These are phyloP conservation scores for Homarus gammarus DNA, from an alignment of 2,888 invertebrate genomes.

Conservation along the genomic window DNA sequence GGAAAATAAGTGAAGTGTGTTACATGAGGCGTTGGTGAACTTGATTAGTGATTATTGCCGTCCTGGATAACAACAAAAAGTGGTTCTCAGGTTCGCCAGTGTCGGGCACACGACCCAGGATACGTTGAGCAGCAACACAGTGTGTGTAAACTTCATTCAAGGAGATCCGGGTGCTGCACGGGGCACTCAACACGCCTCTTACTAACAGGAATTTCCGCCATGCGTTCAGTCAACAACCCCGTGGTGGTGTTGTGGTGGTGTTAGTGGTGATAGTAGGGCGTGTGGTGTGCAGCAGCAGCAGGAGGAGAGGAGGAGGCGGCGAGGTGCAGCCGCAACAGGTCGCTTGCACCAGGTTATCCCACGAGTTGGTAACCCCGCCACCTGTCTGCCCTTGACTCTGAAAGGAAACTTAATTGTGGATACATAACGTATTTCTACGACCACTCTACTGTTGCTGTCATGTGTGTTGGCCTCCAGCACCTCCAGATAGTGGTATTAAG, in stretches of 20 bases:
- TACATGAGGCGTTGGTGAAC: too few relatives aligned
- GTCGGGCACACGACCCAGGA: neutral
- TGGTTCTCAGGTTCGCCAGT: neutral
- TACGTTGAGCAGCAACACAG: neutral
- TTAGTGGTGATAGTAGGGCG: neutral
- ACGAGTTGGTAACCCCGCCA: conserved; percentile 56
- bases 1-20: neutral
- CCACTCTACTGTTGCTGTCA: neutral
- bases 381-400: conserved; percentile 58
- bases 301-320: neutral
- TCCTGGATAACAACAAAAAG: neutral
- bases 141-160: conserved; percentile 16
- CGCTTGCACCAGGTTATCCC: conserved; percentile 38
- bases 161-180: neutral
- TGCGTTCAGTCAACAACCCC: neutral
- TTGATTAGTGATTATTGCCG: neutral
- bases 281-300: neutral
- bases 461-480: too few relatives aligned
- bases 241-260: neutral
- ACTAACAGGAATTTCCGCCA: conserved; percentile 28
- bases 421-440: neutral
- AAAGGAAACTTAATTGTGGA: conserved; percentile 35
- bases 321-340: conserved; percentile 34
- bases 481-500: too few relatives aligned
- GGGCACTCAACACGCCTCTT: conserved; percentile 2